Evolutionary conservation across 2,888 invertebrate genomes (phyloP).

Genomic region (Coleophora deauratella): DNA sequence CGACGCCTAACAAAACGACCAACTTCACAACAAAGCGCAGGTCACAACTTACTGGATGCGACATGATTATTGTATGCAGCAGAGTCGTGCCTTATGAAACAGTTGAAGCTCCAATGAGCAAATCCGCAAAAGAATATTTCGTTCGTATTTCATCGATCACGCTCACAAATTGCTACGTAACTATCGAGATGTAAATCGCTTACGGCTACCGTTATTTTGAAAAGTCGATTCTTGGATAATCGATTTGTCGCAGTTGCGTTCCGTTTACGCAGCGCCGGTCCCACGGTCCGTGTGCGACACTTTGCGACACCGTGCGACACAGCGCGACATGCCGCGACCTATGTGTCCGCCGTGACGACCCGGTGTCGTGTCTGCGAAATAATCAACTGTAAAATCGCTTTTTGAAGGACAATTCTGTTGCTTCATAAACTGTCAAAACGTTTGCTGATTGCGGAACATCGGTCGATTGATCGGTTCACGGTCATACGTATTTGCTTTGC

Average conservation of each 20-base stretch:
- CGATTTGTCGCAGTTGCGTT: constrained; percentile 65
- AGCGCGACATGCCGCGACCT: constrained; percentile 19
- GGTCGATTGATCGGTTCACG: constrained; percentile 1
- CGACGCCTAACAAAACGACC: constrained; percentile 11
- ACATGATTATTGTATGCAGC: constrained; percentile 35
- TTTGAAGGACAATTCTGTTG: constrained; percentile 46
- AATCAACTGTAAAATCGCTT: constrained; percentile 52
- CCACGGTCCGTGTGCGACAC: constrained; percentile 48
- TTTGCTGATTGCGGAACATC: constrained; percentile 13
- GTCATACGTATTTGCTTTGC: constrained; percentile 3
- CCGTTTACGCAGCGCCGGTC: constrained; percentile 56
- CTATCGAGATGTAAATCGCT: constrained; percentile 67
- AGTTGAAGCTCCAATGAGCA: constrained; percentile 67
- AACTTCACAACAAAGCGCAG: constrained; percentile 23
- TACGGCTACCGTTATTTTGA: constrained; percentile 66
- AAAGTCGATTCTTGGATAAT: constrained; percentile 65
- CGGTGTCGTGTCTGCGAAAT: constrained; percentile 35
- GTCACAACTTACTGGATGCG: constrained; percentile 38
- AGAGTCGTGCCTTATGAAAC: constrained; percentile 67
- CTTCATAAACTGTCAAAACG: constrained; percentile 35
- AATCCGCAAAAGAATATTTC: constrained; percentile 52
- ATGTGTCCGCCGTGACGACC: constrained; percentile 40
- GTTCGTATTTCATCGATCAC: constrained; percentile 56
- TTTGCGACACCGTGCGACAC: constrained; percentile 17
- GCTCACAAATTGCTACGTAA: constrained; percentile 66